These are phyloP conservation scores for Magallana nippona DNA, from an alignment of 2,888 invertebrate genomes.

Conservation along the genomic window DNA sequence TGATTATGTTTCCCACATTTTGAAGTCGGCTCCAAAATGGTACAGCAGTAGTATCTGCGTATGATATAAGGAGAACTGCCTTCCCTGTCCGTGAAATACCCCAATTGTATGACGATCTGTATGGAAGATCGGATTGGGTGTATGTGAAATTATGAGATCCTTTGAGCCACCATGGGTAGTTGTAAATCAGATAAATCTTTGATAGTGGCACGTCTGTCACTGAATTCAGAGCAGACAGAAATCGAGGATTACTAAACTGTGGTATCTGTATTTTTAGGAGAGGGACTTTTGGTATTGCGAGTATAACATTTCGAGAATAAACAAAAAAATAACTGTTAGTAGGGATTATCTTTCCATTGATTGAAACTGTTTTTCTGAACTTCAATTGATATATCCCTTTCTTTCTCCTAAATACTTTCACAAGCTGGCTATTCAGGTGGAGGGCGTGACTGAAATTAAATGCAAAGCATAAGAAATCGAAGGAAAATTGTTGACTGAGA, in stretches of 20 bases:
- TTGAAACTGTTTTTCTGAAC: conserved; percentile 27
- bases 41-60: conserved; percentile 43
- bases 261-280: conserved; percentile 45
- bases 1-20: conserved; percentile 35
- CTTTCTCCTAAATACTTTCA: not conserved
- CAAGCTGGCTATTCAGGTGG: conserved; percentile 2
- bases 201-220: conserved; percentile 22
- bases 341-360: not conserved
- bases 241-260: conserved; percentile 25
- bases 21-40: conserved; percentile 51
- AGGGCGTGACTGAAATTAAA: not conserved
- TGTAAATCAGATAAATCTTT: conserved; percentile 50
- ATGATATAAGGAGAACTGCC: conserved; percentile 49
- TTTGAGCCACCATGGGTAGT: conserved; percentile 50
- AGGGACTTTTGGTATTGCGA: conserved; percentile 44
- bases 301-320: conserved; percentile 50
- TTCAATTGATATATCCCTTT: not conserved
- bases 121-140: conserved; percentile 48
- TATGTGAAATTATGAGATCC: not conserved
- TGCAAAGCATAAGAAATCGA: not conserved
- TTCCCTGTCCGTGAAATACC: conserved; percentile 48
- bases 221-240: conserved; percentile 1
- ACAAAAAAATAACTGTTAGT: not conserved
- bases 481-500: not conserved
- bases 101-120: conserved; percentile 50